phyloP scores from a whole-genome alignment of 1,140 invertebrate species.

The Ceratina japonica region DNA sequence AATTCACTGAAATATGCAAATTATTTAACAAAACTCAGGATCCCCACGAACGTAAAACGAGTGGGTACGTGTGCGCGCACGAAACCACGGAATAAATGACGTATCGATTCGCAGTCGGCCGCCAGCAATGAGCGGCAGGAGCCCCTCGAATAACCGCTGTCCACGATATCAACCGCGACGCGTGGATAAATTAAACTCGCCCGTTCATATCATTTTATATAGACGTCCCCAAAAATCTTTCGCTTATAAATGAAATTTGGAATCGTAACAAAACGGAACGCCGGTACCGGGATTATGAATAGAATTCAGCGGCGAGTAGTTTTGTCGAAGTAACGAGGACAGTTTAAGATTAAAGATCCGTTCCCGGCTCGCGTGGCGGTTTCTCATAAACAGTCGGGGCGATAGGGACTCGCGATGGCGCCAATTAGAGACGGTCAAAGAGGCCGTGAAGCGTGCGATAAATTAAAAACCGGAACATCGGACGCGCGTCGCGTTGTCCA shows the following conservation, averaged over 20 bases:
- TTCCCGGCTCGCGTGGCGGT: background rate
- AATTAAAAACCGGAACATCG: conserved; percentile 8
- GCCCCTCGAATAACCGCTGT: background rate
- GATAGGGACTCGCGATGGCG: background rate
- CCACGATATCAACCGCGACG: conserved; percentile 1
- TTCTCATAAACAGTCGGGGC: background rate
- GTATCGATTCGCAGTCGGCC: conserved; percentile 25
- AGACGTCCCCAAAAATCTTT: background rate
- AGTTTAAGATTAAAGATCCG: background rate
- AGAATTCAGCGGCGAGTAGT: background rate
- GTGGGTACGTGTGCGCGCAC: background rate
- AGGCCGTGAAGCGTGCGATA: conserved; percentile 5
- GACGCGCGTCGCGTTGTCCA: background rate
- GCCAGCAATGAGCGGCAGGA: background rate
- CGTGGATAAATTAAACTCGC: too few relatives aligned
- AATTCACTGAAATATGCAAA: conserved; percentile 78
- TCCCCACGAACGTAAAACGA: conserved; percentile 67
- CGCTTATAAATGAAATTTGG: background rate
- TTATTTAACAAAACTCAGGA: conserved; percentile 77
- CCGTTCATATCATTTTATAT: too few relatives aligned
- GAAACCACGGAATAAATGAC: conserved; percentile 26
- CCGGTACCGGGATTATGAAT: too few relatives aligned
- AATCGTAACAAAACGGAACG: too few relatives aligned
- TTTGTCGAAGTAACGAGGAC: too few relatives aligned
- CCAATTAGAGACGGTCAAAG: conserved; percentile 5